Percentiles rank a stretch among this genome's conserved stretches.
Conservation (phyloP, 1,140 invertebrate genomes). For the Apis florea region DNA sequence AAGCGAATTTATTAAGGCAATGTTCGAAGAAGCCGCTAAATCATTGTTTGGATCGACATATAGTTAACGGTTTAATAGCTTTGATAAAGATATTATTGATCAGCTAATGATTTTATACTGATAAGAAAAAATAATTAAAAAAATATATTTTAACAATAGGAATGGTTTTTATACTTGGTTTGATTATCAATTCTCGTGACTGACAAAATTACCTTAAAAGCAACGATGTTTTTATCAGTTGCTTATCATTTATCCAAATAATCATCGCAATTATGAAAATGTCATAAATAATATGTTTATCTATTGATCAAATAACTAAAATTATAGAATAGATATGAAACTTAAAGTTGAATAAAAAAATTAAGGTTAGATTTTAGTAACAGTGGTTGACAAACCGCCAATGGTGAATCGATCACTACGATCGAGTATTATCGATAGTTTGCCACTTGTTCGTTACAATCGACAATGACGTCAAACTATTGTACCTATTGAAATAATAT, state of each 20-base stretch:
- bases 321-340: neutral
- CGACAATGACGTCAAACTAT: conserved; percentile 30
- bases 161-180: neutral
- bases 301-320: neutral
- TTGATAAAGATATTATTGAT: conserved; percentile 59
- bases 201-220: conserved; percentile 8
- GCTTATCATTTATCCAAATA: conserved; percentile 22
- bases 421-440: conserved; percentile 14
- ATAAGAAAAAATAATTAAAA: too few species aligned
- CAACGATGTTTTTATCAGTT: neutral
- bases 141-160: too few species aligned
- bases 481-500: conserved; percentile 22
- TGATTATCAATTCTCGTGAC: neutral
- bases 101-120: conserved; percentile 30
- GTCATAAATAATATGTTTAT: neutral
- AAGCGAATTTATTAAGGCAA: conserved; percentile 41
- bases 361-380: neutral
- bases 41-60: conserved; percentile 39
- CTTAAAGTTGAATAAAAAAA: too few species aligned
- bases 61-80: conserved; percentile 55
- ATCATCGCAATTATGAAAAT: neutral
- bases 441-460: neutral
- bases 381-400: neutral
- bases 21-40: conserved; percentile 15
- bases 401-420: conserved; percentile 13